phyloP scores from a whole-genome alignment of 1,140 invertebrate genomes.

The Drosophila teissieri region DNA sequence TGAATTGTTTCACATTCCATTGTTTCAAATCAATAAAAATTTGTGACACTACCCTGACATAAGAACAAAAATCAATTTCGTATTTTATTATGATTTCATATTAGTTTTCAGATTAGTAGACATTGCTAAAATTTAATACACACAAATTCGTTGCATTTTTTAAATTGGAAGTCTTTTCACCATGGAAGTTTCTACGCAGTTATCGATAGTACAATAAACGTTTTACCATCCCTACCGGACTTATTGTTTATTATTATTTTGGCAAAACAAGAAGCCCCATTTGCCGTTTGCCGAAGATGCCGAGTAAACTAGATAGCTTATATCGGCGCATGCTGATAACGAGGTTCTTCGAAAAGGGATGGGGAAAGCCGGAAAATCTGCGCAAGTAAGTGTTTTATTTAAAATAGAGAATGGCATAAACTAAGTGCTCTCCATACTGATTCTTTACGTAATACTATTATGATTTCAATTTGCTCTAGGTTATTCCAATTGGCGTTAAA shows the following conservation, averaged over 20 bases:
- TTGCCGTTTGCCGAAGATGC: conserved; percentile 85
- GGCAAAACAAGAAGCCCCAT: conserved; percentile 21
- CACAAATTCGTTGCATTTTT: background rate
- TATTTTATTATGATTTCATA: background rate
- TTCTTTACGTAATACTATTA: conserved; percentile 34
- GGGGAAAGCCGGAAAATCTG: conserved; percentile 96
- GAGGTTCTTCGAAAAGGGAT: conserved; percentile 98
- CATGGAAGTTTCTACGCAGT: conserved; percentile 16
- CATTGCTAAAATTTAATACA: conserved; percentile 5
- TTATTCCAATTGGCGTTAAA: background rate
- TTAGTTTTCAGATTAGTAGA: background rate
- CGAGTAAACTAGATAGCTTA: conserved; percentile 93
- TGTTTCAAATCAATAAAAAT: conserved; percentile 1
- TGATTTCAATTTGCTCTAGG: background rate
- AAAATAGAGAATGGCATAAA: background rate
- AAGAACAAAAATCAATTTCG: background rate
- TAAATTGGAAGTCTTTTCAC: conserved; percentile 7
- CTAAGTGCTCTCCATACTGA: background rate
- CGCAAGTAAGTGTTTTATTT: conserved; percentile 88
- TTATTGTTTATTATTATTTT: conserved; percentile 44
- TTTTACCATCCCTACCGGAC: conserved; percentile 27
- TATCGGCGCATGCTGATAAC: conserved; percentile 95
- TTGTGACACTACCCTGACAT: conserved; percentile 6
- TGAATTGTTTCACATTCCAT: conserved; percentile 9
- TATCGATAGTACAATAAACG: conserved; percentile 21